These are phyloP conservation scores for Turdus rufiventris DNA, from an alignment of 2,113 vertebrate species.

Conservation along the genomic window DNA sequence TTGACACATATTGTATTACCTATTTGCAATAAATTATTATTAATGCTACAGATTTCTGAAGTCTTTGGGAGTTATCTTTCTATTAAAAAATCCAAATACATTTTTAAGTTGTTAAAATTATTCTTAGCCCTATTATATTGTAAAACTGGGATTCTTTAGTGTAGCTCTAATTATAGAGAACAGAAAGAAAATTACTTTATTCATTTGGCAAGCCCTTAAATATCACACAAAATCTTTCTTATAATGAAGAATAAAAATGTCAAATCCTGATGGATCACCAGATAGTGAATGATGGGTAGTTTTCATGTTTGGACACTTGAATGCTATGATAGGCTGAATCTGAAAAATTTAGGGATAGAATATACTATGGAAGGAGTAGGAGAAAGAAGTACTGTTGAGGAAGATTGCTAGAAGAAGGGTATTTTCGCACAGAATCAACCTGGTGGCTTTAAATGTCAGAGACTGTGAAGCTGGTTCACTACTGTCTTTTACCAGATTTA, in stretches of 20 bases:
- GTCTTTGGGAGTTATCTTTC: background rate
- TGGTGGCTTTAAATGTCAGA: background rate
- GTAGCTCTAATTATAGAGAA: background rate
- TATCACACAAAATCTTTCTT: background rate
- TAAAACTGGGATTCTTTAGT: background rate
- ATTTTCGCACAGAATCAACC: background rate
- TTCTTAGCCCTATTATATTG: background rate
- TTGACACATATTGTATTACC: accelerated
- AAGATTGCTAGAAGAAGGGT: background rate
- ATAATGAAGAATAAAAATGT: background rate
- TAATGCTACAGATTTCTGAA: background rate
- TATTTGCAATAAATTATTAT: background rate
- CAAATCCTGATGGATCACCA: background rate
- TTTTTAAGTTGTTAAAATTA: background rate
- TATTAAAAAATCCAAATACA: background rate
- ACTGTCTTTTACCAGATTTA: background rate
- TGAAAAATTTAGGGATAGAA: background rate
- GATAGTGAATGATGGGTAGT: background rate
- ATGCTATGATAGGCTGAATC: background rate
- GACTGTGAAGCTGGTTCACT: background rate
- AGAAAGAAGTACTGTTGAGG: background rate
- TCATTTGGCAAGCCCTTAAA: background rate
- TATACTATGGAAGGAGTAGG: background rate
- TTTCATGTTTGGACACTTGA: background rate
- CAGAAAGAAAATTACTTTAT: background rate